Evolutionary conservation across 2,888 invertebrate species (phyloP), one percentile per base, ranked within the genome.

Genomic region (Tyria jacobaeae): DNA sequence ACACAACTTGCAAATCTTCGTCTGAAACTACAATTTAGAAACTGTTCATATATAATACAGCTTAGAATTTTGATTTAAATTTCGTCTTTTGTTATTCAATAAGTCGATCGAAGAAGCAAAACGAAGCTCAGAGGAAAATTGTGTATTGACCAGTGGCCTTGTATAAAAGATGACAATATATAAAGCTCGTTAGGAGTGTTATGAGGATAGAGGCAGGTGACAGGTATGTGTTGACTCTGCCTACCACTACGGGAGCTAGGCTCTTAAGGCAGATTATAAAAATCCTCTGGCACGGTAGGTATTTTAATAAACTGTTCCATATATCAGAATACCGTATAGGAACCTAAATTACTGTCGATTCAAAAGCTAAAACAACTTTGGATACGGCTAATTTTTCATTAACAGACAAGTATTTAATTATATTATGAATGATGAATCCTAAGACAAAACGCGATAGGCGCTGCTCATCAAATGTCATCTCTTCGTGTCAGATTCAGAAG

Each of bases 1-100:
- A 96, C 1, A 96, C 87, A 0, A 92, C 90, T 81, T 90, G 88
- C 5, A 94, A 84, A 47, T 91, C 90, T 73, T 92, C 88, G 41
- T 87, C 86, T 66, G 89, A 82, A 71, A 89, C 91, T 91, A 49
- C 37, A 44, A 21, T 21, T n/a, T 1, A 1, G 5, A 4, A 17
- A 12, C 5, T 12, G 21, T n/a, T 10, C 10, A 21, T 44, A 44
- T 12, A 21, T 21, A 21, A 10, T 21, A 12, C 12, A 17, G 12
- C 3, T 12, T n/a, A 4, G 12, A 17, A 21, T 7, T 17, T 17
- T 9, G 10, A 17, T 17, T n/a, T 9, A 15, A 37, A 15, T 37
- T 37, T 37, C 15, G 15, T 37, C 0, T 37, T 14, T 37, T 37
- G 15, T n/a, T n/a, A n/a, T n/a, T n/a, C n/a, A 35, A 10, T 9